phyloP scores from a whole-genome alignment of 1,140 invertebrate species.

The Ectropis grisescens region DNA sequence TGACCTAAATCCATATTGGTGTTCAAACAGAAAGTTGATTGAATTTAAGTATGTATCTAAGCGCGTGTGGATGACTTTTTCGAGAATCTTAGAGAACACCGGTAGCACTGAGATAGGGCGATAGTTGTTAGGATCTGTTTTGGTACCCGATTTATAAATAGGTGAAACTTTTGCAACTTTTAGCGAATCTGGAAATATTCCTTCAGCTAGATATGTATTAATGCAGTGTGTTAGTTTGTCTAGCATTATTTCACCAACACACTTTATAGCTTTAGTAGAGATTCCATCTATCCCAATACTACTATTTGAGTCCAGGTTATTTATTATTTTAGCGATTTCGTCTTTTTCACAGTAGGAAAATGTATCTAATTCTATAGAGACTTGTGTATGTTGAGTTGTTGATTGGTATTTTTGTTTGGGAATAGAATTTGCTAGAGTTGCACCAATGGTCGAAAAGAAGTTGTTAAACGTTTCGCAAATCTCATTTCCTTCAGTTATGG shows the following conservation, averaged over 20 bases:
- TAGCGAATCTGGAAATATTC: conserved; percentile 1
- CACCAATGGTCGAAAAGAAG: no score
- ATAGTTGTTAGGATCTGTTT: conserved; percentile 3
- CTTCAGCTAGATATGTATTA: neutral
- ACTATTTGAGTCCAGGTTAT: neutral
- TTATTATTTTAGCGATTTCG: conserved; percentile 5
- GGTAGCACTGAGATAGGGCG: conserved; percentile 1
- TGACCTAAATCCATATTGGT: neutral
- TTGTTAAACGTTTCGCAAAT: no score
- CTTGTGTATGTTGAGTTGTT: no score
- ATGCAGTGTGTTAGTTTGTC: conserved; percentile 1
- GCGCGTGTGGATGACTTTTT: neutral
- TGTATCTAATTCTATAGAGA: conserved; percentile 1
- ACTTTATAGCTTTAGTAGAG: conserved; percentile 4
- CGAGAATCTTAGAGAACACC: conserved; percentile 1
- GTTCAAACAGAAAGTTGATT: neutral
- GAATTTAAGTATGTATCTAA: neutral
- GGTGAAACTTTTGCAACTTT: conserved; percentile 3
- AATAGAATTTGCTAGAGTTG: no score
- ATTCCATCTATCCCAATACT: conserved; percentile 6
- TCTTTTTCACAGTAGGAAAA: no score
- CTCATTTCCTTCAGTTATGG: no score
- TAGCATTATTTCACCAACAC: neutral
- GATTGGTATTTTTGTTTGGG: no score
- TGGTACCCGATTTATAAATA: conserved; percentile 4